A percentile compares a stretch with the other conserved stretches of the same genome.
These are phyloP conservation scores for Crocallis elinguaria DNA, from an alignment of 2,888 invertebrate genomes.

Conservation along the genomic window DNA sequence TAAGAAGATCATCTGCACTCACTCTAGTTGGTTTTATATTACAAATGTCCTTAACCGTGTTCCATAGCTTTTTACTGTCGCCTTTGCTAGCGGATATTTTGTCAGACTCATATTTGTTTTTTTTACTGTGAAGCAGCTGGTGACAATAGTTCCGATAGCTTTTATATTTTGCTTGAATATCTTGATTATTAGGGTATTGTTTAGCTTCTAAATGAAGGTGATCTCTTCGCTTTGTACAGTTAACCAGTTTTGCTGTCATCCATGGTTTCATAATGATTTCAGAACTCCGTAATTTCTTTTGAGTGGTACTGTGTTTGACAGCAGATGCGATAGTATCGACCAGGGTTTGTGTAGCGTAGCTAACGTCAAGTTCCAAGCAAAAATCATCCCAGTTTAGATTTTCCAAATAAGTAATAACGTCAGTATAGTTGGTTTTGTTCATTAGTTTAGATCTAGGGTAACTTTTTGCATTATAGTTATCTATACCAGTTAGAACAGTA, in stretches of 20 bases:
- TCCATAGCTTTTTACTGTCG: slow-evolving; percentile 15
- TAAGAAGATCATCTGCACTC: background rate
- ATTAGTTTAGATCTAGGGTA: no score
- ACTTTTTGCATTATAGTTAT: background rate
- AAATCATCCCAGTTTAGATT: background rate
- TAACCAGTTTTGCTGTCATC: slow-evolving; percentile 8
- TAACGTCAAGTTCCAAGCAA: background rate
- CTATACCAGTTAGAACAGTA: slow-evolving; percentile 7
- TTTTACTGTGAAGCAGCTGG: background rate
- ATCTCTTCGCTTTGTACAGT: slow-evolving; percentile 1
- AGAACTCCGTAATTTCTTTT: background rate
- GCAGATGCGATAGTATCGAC: background rate
- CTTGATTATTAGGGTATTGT: background rate
- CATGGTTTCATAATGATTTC: slow-evolving; percentile 1
- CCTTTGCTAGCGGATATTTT: background rate
- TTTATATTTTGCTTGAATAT: background rate
- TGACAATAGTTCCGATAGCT: slow-evolving; percentile 12
- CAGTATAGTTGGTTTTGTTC: no score
- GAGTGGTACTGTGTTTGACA: background rate
- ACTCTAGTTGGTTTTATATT: background rate
- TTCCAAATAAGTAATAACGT: background rate
- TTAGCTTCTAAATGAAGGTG: background rate
- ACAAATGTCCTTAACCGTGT: slow-evolving; percentile 7
- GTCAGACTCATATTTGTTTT: slow-evolving; percentile 1
- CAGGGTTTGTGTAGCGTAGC: background rate